Evolutionary conservation across 1,140 invertebrate species (phyloP).

Genomic region (Samia ricini): DNA sequence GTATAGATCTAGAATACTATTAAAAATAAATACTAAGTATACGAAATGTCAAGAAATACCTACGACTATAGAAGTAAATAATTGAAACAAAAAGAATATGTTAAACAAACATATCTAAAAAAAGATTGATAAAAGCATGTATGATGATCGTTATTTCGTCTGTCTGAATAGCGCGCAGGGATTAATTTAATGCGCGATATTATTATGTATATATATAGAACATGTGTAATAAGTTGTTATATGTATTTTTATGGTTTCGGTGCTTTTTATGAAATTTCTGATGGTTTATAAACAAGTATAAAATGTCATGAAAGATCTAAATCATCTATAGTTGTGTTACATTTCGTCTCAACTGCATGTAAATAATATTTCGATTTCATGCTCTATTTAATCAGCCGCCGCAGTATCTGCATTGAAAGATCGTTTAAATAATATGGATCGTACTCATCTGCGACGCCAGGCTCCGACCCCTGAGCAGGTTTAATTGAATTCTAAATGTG

Average conservation of each 20-base stretch:
- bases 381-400: constrained; percentile 27
- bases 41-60: no score
- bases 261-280: not conserved
- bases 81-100: no score
- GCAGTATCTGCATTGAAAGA: constrained; percentile 8
- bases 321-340: no score
- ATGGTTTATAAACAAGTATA: not conserved
- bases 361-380: not conserved
- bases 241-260: not conserved
- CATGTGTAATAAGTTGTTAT: not conserved
- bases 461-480: constrained; percentile 9
- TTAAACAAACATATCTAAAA: no score
- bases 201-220: no score
- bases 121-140: no score
- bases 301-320: not conserved
- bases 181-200: no score
- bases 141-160: no score
- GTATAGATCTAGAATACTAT: no score
- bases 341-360: not conserved
- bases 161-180: no score
- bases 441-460: constrained; percentile 18
- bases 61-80: no score
- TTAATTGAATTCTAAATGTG: not conserved
- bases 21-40: no score
- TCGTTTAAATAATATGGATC: constrained; percentile 23